Evolutionary conservation across 2,888 invertebrate species (phyloP).

Genomic region (Ophonus ardosiacus): DNA sequence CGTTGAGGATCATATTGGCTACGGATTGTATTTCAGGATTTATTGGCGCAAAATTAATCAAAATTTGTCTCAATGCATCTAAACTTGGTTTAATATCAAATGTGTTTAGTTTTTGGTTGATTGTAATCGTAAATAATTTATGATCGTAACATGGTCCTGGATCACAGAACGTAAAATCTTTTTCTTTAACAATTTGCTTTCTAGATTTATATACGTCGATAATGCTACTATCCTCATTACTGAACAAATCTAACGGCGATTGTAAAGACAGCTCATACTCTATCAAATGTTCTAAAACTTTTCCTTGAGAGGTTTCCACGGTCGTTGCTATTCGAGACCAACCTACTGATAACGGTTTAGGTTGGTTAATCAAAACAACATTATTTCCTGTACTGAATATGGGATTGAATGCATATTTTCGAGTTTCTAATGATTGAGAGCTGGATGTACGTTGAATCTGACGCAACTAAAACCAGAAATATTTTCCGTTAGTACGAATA

Average conservation of each 20-base stretch:
- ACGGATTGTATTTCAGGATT: not conserved
- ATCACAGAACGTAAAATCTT: slow-evolving; percentile 65
- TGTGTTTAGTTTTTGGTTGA: slow-evolving; percentile 61
- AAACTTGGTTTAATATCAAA: not conserved
- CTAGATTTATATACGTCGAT: slow-evolving; percentile 52
- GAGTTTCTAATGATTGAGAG: not conserved
- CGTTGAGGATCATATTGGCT: not conserved
- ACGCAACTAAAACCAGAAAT: not conserved
- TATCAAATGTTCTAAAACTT: slow-evolving; percentile 38
- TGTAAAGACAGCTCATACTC: slow-evolving; percentile 64
- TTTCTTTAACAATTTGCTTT: slow-evolving; percentile 55
- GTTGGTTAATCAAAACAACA: not conserved
- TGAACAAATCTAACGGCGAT: slow-evolving; percentile 65
- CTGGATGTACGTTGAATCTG: not conserved
- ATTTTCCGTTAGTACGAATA: not conserved
- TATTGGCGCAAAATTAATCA: not conserved
- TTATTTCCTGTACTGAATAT: not conserved
- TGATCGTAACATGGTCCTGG: slow-evolving; percentile 65
- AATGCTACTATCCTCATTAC: slow-evolving; percentile 11
- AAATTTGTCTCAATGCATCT: not conserved
- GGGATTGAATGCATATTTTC: not conserved
- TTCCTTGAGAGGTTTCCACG: slow-evolving; percentile 57
- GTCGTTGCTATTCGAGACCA: slow-evolving; percentile 66
- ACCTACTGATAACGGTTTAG: slow-evolving; percentile 65
- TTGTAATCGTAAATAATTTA: slow-evolving; percentile 60